Conservation (phyloP, 2,888 invertebrate species). For the Eupeodes latifasciatus region DNA sequence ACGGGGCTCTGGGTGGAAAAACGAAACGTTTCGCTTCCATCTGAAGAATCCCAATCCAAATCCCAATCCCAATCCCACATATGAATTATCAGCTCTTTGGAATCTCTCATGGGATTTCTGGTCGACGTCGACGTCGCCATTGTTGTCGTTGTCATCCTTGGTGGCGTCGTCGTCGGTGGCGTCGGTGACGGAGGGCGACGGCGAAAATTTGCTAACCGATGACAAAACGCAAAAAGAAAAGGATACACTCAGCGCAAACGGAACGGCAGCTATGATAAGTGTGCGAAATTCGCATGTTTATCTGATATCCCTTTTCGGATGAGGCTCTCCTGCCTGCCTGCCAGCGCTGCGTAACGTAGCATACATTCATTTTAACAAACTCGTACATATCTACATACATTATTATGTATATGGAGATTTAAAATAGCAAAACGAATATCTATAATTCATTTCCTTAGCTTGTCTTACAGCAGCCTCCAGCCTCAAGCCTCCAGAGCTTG, state of each 20-base stretch:
- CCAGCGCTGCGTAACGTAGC: background rate
- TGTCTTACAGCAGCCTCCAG: constrained; percentile 28
- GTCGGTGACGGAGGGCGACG: constrained; percentile 27
- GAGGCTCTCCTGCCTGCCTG: constrained; percentile 21
- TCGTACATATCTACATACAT: too few relatives aligned
- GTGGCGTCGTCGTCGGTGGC: constrained; percentile 6
- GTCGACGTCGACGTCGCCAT: constrained; percentile 32
- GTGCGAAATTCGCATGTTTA: constrained; percentile 76
- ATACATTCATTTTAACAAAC: too few relatives aligned
- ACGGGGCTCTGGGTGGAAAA: constrained; percentile 30
- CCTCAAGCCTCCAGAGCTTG: constrained; percentile 11
- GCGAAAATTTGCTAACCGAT: constrained; percentile 74
- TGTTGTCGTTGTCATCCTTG: background rate
- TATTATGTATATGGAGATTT: constrained; percentile 51
- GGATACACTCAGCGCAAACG: constrained; percentile 64
- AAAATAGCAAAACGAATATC: constrained; percentile 72
- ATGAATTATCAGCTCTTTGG: constrained; percentile 72
- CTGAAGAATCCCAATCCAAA: background rate
- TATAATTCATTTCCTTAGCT: constrained; percentile 71
- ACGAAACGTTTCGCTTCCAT: constrained; percentile 47
- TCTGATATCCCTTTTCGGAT: constrained; percentile 69
- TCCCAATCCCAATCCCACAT: constrained; percentile 56
- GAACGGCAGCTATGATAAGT: constrained; percentile 69
- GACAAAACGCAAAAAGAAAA: constrained; percentile 73
- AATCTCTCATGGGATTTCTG: constrained; percentile 70